A percentile compares a stretch with the other conserved stretches of the same genome.
Conservation (phyloP, 2,888 invertebrate genomes). For the Pteria penguin region DNA sequence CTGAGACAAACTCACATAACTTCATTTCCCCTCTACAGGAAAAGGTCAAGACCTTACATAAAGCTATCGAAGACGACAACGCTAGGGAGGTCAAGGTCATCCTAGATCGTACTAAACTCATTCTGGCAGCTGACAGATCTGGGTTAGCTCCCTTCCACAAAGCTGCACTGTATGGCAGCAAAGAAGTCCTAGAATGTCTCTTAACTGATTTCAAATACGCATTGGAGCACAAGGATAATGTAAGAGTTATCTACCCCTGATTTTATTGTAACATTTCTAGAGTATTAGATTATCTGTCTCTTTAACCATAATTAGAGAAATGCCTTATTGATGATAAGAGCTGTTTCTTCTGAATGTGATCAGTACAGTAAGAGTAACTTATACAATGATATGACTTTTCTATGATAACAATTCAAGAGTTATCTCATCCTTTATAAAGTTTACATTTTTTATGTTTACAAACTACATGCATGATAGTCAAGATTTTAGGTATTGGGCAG, state of each 20-base stretch:
- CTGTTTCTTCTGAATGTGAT: background rate
- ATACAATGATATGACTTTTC: too few relatives aligned
- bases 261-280: too few relatives aligned
- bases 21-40: too few relatives aligned
- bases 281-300: too few relatives aligned
- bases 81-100: conserved; percentile 51
- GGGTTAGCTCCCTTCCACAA: conserved; percentile 66
- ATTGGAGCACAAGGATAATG: conserved; percentile 59
- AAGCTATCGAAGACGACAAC: conserved; percentile 58
- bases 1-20: too few relatives aligned
- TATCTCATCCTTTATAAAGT: too few relatives aligned
- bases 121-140: conserved; percentile 57
- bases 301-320: too few relatives aligned
- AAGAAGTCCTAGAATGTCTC: conserved; percentile 56
- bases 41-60: conserved; percentile 52
- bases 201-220: conserved; percentile 50
- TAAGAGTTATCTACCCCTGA: conserved; percentile 50
- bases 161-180: conserved; percentile 63
- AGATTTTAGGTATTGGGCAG: too few relatives aligned
- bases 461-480: too few relatives aligned
- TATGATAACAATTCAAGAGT: too few relatives aligned
- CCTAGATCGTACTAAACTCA: conserved; percentile 52
- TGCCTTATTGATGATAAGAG: too few relatives aligned
- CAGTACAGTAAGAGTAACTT: background rate
- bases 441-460: too few relatives aligned